A percentile compares a stretch with the other conserved stretches of the same genome.
Evolutionary conservation across 2,797 vertebrate species (phyloP).

Genomic region (Gadopsis marmoratus): DNA sequence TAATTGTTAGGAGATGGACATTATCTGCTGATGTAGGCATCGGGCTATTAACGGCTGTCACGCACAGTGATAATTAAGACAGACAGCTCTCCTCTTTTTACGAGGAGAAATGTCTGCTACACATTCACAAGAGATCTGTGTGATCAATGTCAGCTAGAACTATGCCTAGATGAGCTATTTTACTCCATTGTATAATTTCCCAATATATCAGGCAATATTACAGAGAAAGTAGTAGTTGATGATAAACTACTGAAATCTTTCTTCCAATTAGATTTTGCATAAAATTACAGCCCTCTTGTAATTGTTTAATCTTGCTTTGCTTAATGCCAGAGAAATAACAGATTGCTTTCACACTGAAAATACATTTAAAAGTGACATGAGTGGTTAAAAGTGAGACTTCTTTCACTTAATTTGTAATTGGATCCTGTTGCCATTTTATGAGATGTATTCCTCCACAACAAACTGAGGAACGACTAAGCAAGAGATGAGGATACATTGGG

Average conservation of each 20-base stretch:
- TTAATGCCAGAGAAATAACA: background rate
- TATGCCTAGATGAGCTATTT: background rate
- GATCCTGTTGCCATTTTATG: background rate
- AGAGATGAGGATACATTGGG: background rate
- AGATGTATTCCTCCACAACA: background rate
- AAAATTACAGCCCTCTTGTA: background rate
- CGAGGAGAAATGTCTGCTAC: slow-evolving; percentile 4
- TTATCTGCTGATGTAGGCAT: slow-evolving; percentile 30
- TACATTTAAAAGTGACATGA: background rate
- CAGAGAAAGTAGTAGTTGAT: too few species aligned
- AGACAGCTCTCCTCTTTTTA: slow-evolving; percentile 21
- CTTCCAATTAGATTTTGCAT: background rate
- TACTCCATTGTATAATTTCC: background rate
- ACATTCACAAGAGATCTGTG: slow-evolving; percentile 21
- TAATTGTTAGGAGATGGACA: slow-evolving; percentile 43
- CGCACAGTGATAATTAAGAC: slow-evolving; percentile 9
- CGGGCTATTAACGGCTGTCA: slow-evolving; percentile 7
- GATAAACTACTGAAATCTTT: background rate
- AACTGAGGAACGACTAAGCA: background rate
- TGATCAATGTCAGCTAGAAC: slow-evolving; percentile 17
- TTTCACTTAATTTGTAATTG: slow-evolving; percentile 4
- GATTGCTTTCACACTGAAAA: background rate
- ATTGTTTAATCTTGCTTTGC: background rate
- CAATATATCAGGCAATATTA: background rate
- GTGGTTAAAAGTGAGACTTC: background rate